Evolutionary conservation across 1,140 invertebrate genomes (phyloP).

Genomic region (Papilio xuthus): DNA sequence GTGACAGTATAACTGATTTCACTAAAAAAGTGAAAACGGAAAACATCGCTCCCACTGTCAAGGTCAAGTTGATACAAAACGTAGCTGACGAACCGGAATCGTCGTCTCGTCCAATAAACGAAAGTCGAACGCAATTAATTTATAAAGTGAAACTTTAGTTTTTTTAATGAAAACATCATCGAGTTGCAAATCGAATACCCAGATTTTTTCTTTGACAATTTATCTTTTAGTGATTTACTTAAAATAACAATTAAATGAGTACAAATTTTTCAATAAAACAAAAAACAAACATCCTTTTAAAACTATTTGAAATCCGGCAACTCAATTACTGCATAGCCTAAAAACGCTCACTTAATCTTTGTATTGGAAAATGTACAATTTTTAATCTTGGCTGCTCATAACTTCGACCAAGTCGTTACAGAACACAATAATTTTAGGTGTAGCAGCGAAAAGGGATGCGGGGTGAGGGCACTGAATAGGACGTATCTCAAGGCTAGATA

Average conservation of each 20-base stretch:
- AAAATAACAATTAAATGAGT: neutral
- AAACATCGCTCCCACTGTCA: constrained; percentile 22
- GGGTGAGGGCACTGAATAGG: too few species aligned
- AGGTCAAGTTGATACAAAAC: constrained; percentile 28
- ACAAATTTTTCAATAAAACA: neutral
- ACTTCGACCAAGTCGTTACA: too few species aligned
- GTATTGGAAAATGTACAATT: too few species aligned
- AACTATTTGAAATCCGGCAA: neutral
- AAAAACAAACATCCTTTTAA: too few species aligned
- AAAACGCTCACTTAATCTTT: too few species aligned
- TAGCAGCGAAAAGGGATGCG: too few species aligned
- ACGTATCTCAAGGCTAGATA: too few species aligned
- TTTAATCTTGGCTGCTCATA: too few species aligned
- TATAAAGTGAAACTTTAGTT: constrained; percentile 23
- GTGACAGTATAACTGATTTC: constrained; percentile 9
- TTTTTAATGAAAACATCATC: neutral
- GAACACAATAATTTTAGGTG: too few species aligned
- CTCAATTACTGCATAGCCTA: too few species aligned
- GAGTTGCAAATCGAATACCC: neutral
- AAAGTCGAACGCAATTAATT: constrained; percentile 29
- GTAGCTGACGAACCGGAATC: constrained; percentile 17
- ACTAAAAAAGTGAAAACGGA: constrained; percentile 38
- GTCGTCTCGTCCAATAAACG: constrained; percentile 2
- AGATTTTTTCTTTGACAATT: neutral
- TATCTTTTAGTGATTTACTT: neutral